phyloP scores from a whole-genome alignment of 2,797 vertebrate species.

The Gambusia yucatana region DNA sequence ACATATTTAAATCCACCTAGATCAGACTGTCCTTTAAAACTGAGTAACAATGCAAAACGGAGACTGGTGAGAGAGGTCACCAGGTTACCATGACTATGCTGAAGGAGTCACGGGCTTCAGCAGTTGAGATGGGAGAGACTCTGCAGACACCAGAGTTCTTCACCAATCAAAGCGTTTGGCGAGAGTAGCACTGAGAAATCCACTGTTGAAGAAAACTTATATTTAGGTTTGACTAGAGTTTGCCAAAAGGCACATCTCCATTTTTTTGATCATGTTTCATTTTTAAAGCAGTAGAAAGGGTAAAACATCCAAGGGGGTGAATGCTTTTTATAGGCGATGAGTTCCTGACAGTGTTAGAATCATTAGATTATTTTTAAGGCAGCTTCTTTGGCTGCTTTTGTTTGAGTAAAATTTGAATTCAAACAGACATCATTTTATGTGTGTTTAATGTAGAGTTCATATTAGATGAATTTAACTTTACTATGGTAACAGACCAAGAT shows the following conservation, averaged over 20 bases:
- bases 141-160: no score
- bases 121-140: no score
- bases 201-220: no score
- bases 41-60: no score
- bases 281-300: not conserved
- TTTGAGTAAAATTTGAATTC: not conserved
- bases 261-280: not conserved
- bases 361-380: not conserved
- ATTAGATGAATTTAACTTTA: constrained; percentile 33
- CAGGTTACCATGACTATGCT: no score
- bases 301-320: not conserved
- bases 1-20: not conserved
- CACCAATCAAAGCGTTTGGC: no score
- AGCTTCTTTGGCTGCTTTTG: not conserved
- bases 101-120: no score
- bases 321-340: not conserved
- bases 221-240: not conserved
- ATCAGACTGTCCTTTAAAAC: not conserved
- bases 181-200: no score
- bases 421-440: not conserved
- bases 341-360: not conserved
- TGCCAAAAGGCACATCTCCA: not conserved
- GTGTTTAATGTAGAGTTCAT: not conserved
- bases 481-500: constrained; percentile 1
- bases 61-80: no score